Evolutionary conservation across 2,888 invertebrate species (phyloP), one percentile per base, ranked within the genome.

Genomic region (Zhuqinia jingwanae): DNA sequence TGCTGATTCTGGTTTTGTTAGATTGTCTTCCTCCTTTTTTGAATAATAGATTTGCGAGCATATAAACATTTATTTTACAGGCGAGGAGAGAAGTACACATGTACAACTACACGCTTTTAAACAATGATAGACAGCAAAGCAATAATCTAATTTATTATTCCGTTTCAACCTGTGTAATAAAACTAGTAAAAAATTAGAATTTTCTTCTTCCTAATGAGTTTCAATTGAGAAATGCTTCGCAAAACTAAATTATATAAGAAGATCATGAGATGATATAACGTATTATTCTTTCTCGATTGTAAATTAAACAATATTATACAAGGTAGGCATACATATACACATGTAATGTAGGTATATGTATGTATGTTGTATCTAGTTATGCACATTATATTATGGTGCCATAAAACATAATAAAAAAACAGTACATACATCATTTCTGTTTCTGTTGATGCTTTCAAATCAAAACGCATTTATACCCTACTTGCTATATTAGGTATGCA

Each of bases 131-230:
- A 65, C 53, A 76, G 82, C 36, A 78, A 77, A 85, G 85, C 85
- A 85, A 85, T 85, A 85, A 85, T 85, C 75, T 85, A 85, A 85
- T 85, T 85, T 85, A 85, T 85, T 85, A 85, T 76, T 85, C 85
- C 75, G 79, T 85, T 80, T 80, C 60, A 85, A 85, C 85, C 65
- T 75, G 79, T 85, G 85, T 80, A 85, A 85, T 85, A 85, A 85
- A 85, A 85, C 79, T 47, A 56, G 70, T 75, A 80, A 85, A 85
- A 85, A 85, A 85, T 85, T 85, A 76, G 79, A 80, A 73, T 77
- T 68, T 36, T 85, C 78, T 73, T 58, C 70, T 42, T 56, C 47
- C 17, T 85, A 85, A 85, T 79, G 85, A 85, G 85, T 63, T 42
- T 79, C 75, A 80, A 80, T 79, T 75, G 63, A 75, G 65, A 79